Base-by-base conservation (phyloP, 2,113 vertebrate species). In the Gobius niger region DNA sequence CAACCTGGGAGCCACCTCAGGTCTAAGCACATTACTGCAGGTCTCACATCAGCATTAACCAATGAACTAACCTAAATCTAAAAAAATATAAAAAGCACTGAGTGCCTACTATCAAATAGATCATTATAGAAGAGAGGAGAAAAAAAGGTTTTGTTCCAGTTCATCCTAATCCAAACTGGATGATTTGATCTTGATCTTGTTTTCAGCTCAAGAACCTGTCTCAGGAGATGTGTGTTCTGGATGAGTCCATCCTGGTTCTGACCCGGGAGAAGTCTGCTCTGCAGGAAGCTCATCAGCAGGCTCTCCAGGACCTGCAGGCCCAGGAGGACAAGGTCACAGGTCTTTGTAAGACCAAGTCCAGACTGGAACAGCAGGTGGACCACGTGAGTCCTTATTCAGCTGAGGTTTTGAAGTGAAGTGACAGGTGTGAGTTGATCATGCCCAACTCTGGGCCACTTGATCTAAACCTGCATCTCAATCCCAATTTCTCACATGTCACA, bases 361-460 rank as follows among this genome's bases (percentile, higher is more conserved):
- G 96, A 76, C 88, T 98, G 84, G 96, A 98, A 86, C 96, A 98
- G 84, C 96, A 97, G 92, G 94, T 96, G 53, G 96, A 98, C 76
- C 96, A 98, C 63, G 96, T 98, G 85, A 95, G 96, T 78, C 11
- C 18, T 54, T 8, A 52, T 52, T 51, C 50, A 44, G 13, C 14
- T 14, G 7, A 34, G 19, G 7, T 13, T 6, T 34, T 19, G 14
- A 5, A 49, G 47, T 10, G 47, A 9, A 11, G 10, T 46, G 44
- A 46, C 47, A 13, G 47, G 11, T 14, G 24, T 13, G 11, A 49
- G 10, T 11, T 13, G 5, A 62, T 34, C 24, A 34, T 4, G 5
- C 24, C 1, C 24, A 34, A 34, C 24, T 3, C 24, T 4, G 24
- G 24, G 24, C 24, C 0, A 34, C 24, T 34, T n/a, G 24, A 34